These are phyloP conservation scores for Geophilus truncorum DNA, from an alignment of 2,888 invertebrate genomes.

Conservation along the genomic window DNA sequence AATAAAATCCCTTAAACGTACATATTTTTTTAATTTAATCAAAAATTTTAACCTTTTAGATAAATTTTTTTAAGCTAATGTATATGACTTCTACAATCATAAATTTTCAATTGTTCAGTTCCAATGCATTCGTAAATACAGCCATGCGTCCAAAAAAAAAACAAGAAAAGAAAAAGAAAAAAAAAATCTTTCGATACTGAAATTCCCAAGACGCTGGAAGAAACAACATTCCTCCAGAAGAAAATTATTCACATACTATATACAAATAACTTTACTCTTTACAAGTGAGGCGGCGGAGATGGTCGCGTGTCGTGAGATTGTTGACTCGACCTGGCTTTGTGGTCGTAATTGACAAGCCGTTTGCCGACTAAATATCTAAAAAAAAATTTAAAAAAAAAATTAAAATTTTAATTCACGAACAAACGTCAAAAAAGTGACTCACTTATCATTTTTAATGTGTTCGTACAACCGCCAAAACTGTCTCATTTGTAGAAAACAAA, in stretches of 20 bases:
- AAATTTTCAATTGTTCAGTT: background rate
- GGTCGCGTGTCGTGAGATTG: background rate
- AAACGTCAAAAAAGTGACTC: conserved; percentile 42
- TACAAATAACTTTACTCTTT: background rate
- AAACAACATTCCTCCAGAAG: background rate
- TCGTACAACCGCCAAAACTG: conserved; percentile 93
- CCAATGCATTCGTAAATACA: background rate
- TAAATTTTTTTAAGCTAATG: background rate
- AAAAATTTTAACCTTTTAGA: background rate
- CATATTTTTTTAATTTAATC: background rate
- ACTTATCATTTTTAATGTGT: conserved; percentile 98
- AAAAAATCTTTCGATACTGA: background rate
- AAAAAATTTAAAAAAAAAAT: conserved; percentile 36
- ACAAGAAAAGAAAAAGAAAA: too few relatives aligned
- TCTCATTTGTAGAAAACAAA: conserved; percentile 78
- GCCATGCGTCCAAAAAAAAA: background rate
- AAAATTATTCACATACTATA: conserved; percentile 1
- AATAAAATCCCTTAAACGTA: background rate
- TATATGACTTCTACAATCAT: background rate
- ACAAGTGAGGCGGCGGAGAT: background rate
- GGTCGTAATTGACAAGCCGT: conserved; percentile 91
- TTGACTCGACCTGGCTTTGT: conserved; percentile 36
- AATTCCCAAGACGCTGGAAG: background rate
- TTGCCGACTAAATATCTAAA: conserved; percentile 81
- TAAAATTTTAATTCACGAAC: background rate